Conservation (phyloP, 1,140 invertebrate species). For the Caenorhabditis inopinata region DNA sequence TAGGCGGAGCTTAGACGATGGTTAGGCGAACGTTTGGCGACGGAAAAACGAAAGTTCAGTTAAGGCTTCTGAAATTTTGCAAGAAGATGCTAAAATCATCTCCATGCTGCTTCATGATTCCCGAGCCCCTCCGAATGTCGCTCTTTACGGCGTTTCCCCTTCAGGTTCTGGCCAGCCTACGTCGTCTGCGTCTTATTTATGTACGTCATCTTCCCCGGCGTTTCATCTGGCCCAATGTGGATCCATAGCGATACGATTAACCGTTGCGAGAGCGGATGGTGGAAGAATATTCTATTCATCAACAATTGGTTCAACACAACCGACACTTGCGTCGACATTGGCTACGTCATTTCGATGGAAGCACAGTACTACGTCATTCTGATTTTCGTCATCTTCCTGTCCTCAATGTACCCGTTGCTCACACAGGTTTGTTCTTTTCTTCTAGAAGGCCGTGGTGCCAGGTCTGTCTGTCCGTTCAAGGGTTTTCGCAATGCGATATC, state of each 20-base stretch:
- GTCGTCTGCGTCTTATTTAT: conserved; percentile 41
- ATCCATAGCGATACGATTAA: conserved; percentile 43
- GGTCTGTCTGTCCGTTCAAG: too few relatives aligned
- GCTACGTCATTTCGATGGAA: conserved; percentile 47
- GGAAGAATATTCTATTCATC: conserved; percentile 52
- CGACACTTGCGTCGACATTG: conserved; percentile 47
- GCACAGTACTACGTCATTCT: conserved; percentile 47
- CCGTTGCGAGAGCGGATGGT: conserved; percentile 41
- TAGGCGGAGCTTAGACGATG: too few relatives aligned
- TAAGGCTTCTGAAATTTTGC: too few relatives aligned
- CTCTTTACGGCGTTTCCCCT: background rate
- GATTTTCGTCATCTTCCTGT: conserved; percentile 38
- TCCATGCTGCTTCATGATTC: too few relatives aligned
- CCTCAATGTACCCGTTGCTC: background rate
- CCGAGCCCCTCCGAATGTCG: too few relatives aligned
- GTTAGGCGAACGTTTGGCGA: too few relatives aligned
- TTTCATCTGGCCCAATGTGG: conserved; percentile 50
- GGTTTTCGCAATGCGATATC: too few relatives aligned
- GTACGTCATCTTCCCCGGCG: conserved; percentile 36
- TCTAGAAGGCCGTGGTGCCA: too few relatives aligned
- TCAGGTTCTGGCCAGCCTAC: conserved; percentile 49
- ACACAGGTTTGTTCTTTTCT: too few relatives aligned
- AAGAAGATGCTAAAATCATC: too few relatives aligned
- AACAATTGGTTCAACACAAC: conserved; percentile 45
- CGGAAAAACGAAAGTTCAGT: too few relatives aligned